Base-by-base conservation (phyloP, 2,888 invertebrate species). In the Mythimna impura region DNA sequence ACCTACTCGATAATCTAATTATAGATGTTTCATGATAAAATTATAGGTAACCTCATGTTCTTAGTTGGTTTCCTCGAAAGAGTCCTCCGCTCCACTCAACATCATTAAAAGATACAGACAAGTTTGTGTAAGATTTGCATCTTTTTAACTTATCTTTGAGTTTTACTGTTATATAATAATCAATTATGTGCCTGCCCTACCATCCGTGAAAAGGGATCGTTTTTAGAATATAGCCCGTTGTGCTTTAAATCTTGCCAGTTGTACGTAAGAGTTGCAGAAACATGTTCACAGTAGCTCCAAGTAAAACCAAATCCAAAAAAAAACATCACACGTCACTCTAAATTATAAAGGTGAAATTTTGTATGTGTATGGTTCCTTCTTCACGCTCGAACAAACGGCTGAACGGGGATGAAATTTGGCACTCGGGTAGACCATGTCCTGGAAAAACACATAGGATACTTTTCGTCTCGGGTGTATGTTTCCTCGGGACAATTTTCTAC, bases 1-100 rank as follows among this genome's bases (percentile, higher is more conserved):
- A 65, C 25, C 61, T n/a, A 65, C 25, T 65, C 9, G 7, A 17
- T 55, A 36, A 36, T 61, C 52, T 65, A 57, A 62, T 58, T 57
- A 73, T 73, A 52, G 57, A 63, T 30, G 2, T 36, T 36, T 52
- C n/a, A 62, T 30, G 14, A 43, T 22, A 30, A 22, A 34, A 67
- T n/a, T 55, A 10, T 47, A 20, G 10, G 40, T 60, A n/a, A n/a
- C 22, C 14, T 17, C n/a, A 55, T 20, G 6, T 57, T 47, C 22
- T 57, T 8, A 17, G 22, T 25, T 67, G 4, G 34, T 50, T 34
- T 67, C 47, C 47, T 12, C n/a, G 5, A 58, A 34, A n/a, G 10
- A 58, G 10, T 34, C 10, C 5, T 58, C 10, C 34, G 10, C n/a
- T n/a, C 34, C 34, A 20, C 4, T 58, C n/a, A 61, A 14, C 8